Conservation (phyloP, 2,113 vertebrate species). For the Rhodinocichla rosea region DNA sequence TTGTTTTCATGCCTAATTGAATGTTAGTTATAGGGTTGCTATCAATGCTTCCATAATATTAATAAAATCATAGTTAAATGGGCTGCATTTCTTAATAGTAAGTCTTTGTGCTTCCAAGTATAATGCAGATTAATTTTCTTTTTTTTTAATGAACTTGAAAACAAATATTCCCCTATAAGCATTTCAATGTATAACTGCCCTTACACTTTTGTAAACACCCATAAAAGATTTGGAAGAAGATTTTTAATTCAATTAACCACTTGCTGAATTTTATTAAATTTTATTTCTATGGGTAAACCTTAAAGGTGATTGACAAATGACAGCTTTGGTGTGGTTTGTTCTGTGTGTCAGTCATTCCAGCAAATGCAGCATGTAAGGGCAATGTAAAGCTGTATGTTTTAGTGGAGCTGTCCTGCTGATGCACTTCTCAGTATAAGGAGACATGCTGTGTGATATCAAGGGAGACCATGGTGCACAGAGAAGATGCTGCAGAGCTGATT, state of each 20-base stretch:
- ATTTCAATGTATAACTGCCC: neutral
- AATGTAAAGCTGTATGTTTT: neutral
- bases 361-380: neutral
- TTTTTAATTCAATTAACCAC: neutral
- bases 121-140: neutral
- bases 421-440: neutral
- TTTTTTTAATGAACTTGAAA: neutral
- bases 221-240: neutral
- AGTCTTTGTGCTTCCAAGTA: neutral
- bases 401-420: neutral
- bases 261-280: neutral
- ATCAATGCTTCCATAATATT: neutral
- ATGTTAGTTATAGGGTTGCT: neutral
- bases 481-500: neutral
- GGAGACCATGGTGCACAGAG: neutral
- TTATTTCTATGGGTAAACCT: neutral
- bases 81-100: neutral
- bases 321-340: neutral
- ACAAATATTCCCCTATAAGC: neutral
- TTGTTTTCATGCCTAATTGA: conserved; percentile 16
- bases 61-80: neutral
- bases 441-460: neutral
- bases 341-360: neutral
- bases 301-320: neutral
- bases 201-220: neutral